phyloP scores from a whole-genome alignment of 2,888 invertebrate genomes.

The Pterobdella sp. region DNA sequence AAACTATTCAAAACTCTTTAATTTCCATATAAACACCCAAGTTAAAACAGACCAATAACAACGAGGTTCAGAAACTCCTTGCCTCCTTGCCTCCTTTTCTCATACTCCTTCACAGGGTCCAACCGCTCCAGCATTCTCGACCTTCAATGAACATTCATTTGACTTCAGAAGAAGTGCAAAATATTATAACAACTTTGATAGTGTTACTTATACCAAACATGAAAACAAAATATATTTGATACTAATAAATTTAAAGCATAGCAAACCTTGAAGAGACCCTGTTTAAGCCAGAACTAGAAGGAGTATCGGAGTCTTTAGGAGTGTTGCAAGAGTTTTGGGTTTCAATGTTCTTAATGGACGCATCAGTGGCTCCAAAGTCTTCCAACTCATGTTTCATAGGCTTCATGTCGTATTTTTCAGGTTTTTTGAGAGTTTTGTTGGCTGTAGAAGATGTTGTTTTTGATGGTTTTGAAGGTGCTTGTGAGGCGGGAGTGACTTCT shows the following conservation, averaged over 20 bases:
- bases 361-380: conserved; percentile 4
- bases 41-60: conserved; percentile 47
- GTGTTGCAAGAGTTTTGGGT: conserved; percentile 52
- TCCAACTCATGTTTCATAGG: conserved; percentile 12
- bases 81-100: conserved; percentile 60
- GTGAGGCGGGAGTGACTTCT: background rate
- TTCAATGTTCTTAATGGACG: conserved; percentile 65
- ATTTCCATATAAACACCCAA: too few relatives aligned
- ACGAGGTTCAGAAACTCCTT: conserved; percentile 81
- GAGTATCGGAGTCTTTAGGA: conserved; percentile 59
- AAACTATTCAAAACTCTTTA: background rate
- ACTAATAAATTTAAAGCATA: too few relatives aligned
- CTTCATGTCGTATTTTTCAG: conserved; percentile 4
- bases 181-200: too few relatives aligned
- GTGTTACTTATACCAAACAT: too few relatives aligned
- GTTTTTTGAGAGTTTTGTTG: background rate
- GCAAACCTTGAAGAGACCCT: too few relatives aligned
- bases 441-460: background rate
- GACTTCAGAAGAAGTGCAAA: too few relatives aligned
- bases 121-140: conserved; percentile 40
- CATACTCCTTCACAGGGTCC: conserved; percentile 50
- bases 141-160: too few relatives aligned
- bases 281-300: too few relatives aligned
- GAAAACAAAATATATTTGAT: too few relatives aligned
- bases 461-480: background rate